Base-by-base conservation (phyloP, 1,140 invertebrate species). In the Cydia splendana region DNA sequence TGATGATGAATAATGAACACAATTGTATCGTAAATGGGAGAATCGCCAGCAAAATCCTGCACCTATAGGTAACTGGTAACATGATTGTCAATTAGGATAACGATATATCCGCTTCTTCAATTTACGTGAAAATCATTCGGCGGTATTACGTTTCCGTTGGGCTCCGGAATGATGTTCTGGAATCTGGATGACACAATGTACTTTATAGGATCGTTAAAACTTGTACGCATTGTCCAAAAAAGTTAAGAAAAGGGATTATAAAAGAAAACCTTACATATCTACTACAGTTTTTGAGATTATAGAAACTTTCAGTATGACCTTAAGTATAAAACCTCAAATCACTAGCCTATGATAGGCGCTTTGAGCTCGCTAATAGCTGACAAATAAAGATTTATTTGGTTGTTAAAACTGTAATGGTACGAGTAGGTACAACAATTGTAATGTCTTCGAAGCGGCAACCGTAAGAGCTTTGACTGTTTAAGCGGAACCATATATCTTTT, bases 41-140 rank as follows among this genome's bases (percentile, higher is more conserved):
- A 24, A 62, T 62, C 57, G 20, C 18, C 20, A 12, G 57, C 5
- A 7, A 57, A 57, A 57, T 57, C 53, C 7, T 57, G n/a, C n/a
- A 18, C 53, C 48, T 6, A 24, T 62, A n/a, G n/a, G n/a, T n/a
- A 62, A 62, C 57, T 24, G 57, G 57, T 24, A 24, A 24, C 20
- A 12, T 24, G 57, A 62, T 62, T 24, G 18, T 62, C 57, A 62
- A 62, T 57, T 57, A 57, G 53, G n/a, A 57, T 57, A 57, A 57
- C 53, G 15, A 51, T 51, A 18, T 18, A 18, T n/a, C 53, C 10
- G 20, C 57, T 9, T 62, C 7, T 10, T 62, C 57, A 24, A 62
- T 62, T 9, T 10, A 57, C 7, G 53, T n/a, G 57, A 24, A 57
- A n/a, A 62, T 24, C 57, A 20, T 7, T 62, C 20, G 12, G 2